A percentile compares a stretch with the other conserved stretches of the same genome.
Evolutionary conservation across 2,888 invertebrate species (phyloP).

Genomic region (Microctonus hyperodae): DNA sequence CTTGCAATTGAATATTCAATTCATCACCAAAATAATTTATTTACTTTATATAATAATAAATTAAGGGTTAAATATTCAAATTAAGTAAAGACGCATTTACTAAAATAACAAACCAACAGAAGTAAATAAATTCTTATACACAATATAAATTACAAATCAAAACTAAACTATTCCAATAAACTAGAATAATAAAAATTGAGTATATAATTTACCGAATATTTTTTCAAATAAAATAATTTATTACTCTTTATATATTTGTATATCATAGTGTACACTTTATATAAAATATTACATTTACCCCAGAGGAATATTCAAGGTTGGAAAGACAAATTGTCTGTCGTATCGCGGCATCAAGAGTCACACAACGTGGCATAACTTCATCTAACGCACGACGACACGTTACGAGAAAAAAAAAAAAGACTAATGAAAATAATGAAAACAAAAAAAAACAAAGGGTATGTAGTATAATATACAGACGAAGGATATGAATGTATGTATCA

Average conservation of each 20-base stretch:
- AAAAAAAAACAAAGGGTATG: not conserved
- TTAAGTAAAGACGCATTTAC: too few species aligned
- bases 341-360: conserved; percentile 4
- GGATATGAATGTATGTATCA: too few species aligned
- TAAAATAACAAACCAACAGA: too few species aligned
- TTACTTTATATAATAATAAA: too few species aligned
- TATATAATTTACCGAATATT: not conserved
- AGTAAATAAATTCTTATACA: too few species aligned
- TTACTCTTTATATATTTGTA: conserved; percentile 30
- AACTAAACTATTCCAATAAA: not conserved
- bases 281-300: not conserved
- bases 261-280: not conserved
- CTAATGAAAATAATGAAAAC: not conserved
- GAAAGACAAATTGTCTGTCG: conserved; percentile 38
- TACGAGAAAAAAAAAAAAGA: conserved; percentile 12
- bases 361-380: conserved; percentile 16
- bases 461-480: too few species aligned
- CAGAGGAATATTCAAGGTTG: conserved; percentile 19
- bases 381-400: conserved; percentile 17
- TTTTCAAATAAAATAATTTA: not conserved
- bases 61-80: too few species aligned
- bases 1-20: too few species aligned
- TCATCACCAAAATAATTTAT: too few species aligned
- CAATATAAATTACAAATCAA: too few species aligned
- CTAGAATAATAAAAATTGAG: not conserved